These are phyloP conservation scores for Tapera naevia DNA, from an alignment of 2,797 vertebrate species.

Conservation along the genomic window DNA sequence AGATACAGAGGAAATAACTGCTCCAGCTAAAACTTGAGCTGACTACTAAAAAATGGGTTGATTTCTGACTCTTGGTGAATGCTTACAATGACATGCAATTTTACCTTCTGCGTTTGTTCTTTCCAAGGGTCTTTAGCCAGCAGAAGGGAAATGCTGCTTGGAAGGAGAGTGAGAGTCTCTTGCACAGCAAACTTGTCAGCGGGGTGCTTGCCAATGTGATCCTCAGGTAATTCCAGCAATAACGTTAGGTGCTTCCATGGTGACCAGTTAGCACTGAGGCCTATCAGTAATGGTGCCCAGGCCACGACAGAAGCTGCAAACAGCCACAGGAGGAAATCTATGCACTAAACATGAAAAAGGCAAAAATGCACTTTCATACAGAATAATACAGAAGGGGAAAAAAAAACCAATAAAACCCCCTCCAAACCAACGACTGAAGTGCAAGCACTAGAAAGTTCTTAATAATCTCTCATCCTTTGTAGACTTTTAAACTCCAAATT, in stretches of 20 bases:
- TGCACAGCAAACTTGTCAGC: slow-evolving; percentile 70
- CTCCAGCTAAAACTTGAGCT: neutral
- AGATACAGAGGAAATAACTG: neutral
- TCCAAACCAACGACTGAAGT: neutral
- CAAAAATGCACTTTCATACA: neutral
- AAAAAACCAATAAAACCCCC: neutral
- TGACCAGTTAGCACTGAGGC: slow-evolving; percentile 85
- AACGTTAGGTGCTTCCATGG: slow-evolving; percentile 71
- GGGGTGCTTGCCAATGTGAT: slow-evolving; percentile 72
- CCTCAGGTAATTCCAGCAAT: slow-evolving; percentile 27
- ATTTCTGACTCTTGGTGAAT: neutral
- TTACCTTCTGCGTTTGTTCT: slow-evolving; percentile 87
- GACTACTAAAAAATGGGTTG: neutral
- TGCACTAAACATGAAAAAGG: slow-evolving; percentile 74
- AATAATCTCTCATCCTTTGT: neutral
- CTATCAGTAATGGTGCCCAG: slow-evolving; percentile 90
- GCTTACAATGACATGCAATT: neutral
- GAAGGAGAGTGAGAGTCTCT: slow-evolving; percentile 80
- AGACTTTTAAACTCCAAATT: neutral
- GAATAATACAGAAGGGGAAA: neutral
- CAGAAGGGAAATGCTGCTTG: slow-evolving; percentile 82
- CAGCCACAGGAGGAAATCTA: slow-evolving; percentile 87
- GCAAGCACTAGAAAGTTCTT: neutral
- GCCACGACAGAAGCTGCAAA: slow-evolving; percentile 85
- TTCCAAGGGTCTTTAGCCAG: slow-evolving; percentile 93